A percentile compares a stretch with the other conserved stretches of the same genome.
phyloP scores from a whole-genome alignment of 2,888 invertebrate species.

The Epiblema foenella region DNA sequence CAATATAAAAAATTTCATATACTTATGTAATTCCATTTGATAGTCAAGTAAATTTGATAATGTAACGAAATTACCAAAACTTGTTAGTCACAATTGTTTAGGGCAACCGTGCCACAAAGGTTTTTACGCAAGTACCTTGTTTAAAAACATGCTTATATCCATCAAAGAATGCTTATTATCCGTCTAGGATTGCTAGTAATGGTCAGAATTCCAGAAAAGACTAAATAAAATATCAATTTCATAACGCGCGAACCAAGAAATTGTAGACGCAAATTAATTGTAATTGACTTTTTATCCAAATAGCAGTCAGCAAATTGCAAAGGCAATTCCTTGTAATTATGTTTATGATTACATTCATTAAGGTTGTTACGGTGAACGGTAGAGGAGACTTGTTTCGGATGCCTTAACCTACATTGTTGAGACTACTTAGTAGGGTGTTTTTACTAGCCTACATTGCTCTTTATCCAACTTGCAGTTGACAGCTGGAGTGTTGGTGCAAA shows the following conservation, averaged over 20 bases:
- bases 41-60: no score
- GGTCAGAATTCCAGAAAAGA: slow-evolving; percentile 30
- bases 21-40: no score
- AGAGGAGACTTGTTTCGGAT: slow-evolving; percentile 8
- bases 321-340: slow-evolving; percentile 28
- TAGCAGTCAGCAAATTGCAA: slow-evolving; percentile 29
- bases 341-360: slow-evolving; percentile 33
- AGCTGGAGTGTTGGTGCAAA: neutral
- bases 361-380: slow-evolving; percentile 13
- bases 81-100: no score
- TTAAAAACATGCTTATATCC: neutral
- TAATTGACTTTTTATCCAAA: slow-evolving; percentile 41
- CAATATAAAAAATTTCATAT: no score
- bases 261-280: slow-evolving; percentile 31
- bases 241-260: slow-evolving; percentile 43
- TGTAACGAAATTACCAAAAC: no score
- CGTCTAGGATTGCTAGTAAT: neutral
- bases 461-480: neutral
- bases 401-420: slow-evolving; percentile 7
- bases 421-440: slow-evolving; percentile 6
- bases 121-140: neutral
- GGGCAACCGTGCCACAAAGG: neutral
- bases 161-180: neutral
- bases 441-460: neutral
- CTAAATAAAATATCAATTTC: slow-evolving; percentile 47